Percentiles rank a stretch among this genome's conserved stretches.
These are phyloP conservation scores for Telenomus remus DNA, from an alignment of 1,140 invertebrate genomes.

Conservation along the genomic window DNA sequence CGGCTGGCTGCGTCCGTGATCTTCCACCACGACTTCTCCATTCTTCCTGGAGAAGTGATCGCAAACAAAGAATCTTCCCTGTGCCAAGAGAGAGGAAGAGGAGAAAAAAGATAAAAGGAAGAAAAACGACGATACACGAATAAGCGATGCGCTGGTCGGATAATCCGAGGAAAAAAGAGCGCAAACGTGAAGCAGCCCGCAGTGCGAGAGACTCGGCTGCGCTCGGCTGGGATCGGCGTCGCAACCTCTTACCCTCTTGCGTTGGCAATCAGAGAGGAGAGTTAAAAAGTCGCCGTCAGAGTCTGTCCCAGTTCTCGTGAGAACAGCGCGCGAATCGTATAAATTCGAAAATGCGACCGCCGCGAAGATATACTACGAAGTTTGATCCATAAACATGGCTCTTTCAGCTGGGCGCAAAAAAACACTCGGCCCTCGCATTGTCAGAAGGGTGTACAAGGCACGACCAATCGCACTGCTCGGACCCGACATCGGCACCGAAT, in stretches of 20 bases:
- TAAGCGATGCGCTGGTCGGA: conserved; percentile 67
- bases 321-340: conserved; percentile 32
- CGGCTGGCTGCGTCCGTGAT: conserved; percentile 52
- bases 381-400: conserved; percentile 49
- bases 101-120: conserved; percentile 62
- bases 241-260: conserved; percentile 25
- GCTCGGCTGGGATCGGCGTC: conserved; percentile 42
- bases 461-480: conserved; percentile 62
- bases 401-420: conserved; percentile 14
- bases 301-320: conserved; percentile 28
- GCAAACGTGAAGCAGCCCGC: conserved; percentile 68
- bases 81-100: conserved; percentile 51
- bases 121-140: conserved; percentile 68
- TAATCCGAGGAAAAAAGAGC: conserved; percentile 64
- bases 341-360: conserved; percentile 23
- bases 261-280: neutral
- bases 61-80: conserved; percentile 68
- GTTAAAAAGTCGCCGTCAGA: conserved; percentile 10
- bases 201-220: conserved; percentile 50
- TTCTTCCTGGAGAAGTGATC: conserved; percentile 64
- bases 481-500: conserved; percentile 67
- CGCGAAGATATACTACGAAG: conserved; percentile 38
- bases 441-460: conserved; percentile 36
- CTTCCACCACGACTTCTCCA: conserved; percentile 58
- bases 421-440: conserved; percentile 37